phyloP scores from a whole-genome alignment of 2,797 vertebrate species.

The Percopsis omiscomaycus region DNA sequence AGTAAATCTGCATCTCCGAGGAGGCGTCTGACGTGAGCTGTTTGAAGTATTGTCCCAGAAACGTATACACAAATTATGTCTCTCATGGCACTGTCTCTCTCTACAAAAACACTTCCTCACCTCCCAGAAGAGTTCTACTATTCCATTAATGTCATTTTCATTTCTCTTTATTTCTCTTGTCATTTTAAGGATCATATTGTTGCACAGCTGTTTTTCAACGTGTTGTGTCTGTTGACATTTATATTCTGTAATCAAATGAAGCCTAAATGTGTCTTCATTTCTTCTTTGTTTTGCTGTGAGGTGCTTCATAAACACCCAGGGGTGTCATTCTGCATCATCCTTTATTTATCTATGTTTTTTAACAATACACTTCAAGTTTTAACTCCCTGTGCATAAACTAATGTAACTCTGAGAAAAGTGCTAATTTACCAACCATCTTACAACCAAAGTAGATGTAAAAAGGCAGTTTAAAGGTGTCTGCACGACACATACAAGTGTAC shows the following conservation, averaged over 20 bases:
- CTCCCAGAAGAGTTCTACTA: neutral
- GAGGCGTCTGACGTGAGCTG: neutral
- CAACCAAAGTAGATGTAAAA: neutral
- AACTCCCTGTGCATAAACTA: constrained; percentile 7
- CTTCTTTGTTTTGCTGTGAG: constrained; percentile 27
- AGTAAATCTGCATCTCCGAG: too few relatives aligned
- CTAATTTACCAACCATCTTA: neutral
- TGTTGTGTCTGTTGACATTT: constrained; percentile 12
- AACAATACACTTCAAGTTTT: neutral
- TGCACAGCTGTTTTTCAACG: constrained; percentile 35
- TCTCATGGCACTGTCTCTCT: neutral
- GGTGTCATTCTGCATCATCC: constrained; percentile 19
- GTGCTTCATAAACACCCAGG: constrained; percentile 24
- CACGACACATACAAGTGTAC: neutral
- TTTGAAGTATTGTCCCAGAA: neutral
- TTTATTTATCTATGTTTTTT: constrained; percentile 29
- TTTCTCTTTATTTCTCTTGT: constrained; percentile 22
- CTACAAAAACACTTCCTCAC: neutral
- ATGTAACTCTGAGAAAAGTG: neutral
- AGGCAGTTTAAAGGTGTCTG: neutral
- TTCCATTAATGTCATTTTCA: constrained; percentile 5
- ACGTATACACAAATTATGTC: neutral
- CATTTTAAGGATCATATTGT: constrained; percentile 16
- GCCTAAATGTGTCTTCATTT: constrained; percentile 10
- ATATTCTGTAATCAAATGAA: constrained; percentile 14